A percentile compares a stretch with the other conserved stretches of the same genome.
Evolutionary conservation across 1,140 invertebrate species (phyloP).

Genomic region (Pararge aegeria): DNA sequence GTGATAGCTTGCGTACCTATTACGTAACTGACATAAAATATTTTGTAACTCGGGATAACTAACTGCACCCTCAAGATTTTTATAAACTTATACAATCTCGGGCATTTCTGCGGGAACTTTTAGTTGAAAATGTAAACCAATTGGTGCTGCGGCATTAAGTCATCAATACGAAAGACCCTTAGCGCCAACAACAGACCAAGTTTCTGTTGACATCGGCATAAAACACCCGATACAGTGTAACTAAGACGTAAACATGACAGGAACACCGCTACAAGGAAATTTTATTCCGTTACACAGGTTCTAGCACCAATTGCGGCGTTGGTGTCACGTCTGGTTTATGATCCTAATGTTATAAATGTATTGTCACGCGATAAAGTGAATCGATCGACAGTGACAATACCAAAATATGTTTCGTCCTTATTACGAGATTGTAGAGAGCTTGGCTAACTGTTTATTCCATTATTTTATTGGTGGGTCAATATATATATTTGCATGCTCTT

Average conservation of each 20-base stretch:
- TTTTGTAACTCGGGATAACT: too few species aligned
- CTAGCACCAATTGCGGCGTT: constrained; percentile 42
- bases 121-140: too few species aligned
- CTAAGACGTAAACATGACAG: constrained; percentile 53
- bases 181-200: constrained; percentile 11
- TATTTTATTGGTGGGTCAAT: too few species aligned
- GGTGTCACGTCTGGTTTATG: constrained; percentile 37
- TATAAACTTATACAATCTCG: too few species aligned
- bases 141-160: neutral
- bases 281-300: constrained; percentile 46
- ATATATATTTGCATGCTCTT: too few species aligned
- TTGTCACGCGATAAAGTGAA: constrained; percentile 4
- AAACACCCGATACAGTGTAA: constrained; percentile 47
- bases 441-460: neutral
- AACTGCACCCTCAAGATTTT: too few species aligned
- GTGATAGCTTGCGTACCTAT: too few species aligned
- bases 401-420: constrained; percentile 2
- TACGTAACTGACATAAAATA: too few species aligned
- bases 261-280: constrained; percentile 40
- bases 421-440: neutral
- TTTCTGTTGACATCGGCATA: constrained; percentile 41
- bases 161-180: constrained; percentile 10
- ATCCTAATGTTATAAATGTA: constrained; percentile 29
- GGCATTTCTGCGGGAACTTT: too few species aligned
- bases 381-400: constrained; percentile 7